phyloP scores from a whole-genome alignment of 2,888 invertebrate species.

The Caenorhabditis doughertyi region DNA sequence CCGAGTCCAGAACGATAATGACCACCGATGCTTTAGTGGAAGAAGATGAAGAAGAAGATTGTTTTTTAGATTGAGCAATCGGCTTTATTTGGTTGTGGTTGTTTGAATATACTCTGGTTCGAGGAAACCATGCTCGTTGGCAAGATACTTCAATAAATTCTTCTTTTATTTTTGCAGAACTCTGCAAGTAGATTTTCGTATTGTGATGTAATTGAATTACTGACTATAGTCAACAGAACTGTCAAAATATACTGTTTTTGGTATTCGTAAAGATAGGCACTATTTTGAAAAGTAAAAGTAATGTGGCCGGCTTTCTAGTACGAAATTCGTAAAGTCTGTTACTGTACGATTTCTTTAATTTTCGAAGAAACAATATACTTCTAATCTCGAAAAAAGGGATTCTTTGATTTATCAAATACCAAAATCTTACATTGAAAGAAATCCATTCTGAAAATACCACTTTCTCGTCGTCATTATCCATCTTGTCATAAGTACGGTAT shows the following conservation, averaged over 20 bases:
- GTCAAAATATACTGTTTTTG: background rate
- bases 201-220: background rate
- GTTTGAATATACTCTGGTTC: conserved; percentile 73
- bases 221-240: background rate
- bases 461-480: conserved; percentile 67
- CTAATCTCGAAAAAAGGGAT: background rate
- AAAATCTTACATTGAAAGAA: conserved; percentile 64
- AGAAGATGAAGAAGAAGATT: conserved; percentile 3
- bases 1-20: conserved; percentile 84
- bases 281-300: background rate
- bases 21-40: conserved; percentile 75
- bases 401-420: too few species aligned
- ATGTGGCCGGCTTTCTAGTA: background rate
- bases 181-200: conserved; percentile 57
- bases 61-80: background rate
- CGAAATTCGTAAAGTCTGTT: background rate
- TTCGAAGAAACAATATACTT: background rate
- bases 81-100: conserved; percentile 73
- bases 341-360: background rate
- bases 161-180: conserved; percentile 56
- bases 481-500: conserved; percentile 76
- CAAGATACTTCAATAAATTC: conserved; percentile 78
- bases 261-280: background rate
- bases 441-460: conserved; percentile 71
- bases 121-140: conserved; percentile 61